Evolutionary conservation across 2,888 invertebrate genomes (phyloP).

Genomic region (Prostheceraeus crozeri): DNA sequence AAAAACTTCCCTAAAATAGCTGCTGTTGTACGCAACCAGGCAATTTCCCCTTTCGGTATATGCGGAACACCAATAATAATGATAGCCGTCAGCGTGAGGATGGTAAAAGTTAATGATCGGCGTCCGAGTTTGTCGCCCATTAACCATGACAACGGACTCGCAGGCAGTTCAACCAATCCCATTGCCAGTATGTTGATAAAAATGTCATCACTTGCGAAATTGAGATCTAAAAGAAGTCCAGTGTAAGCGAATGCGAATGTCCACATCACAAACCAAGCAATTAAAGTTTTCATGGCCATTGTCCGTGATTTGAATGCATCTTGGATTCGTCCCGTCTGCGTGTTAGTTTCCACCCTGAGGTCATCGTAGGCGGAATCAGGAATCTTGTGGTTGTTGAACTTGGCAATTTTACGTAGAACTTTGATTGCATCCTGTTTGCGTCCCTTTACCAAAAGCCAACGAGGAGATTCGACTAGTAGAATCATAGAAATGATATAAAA

Average conservation of each 20-base stretch:
- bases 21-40: slow-evolving; percentile 21
- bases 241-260: slow-evolving; percentile 23
- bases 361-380: no score
- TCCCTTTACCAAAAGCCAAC: slow-evolving; percentile 31
- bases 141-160: slow-evolving; percentile 21
- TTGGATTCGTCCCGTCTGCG: slow-evolving; percentile 17
- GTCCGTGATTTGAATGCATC: slow-evolving; percentile 21
- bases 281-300: slow-evolving; percentile 20
- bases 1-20: slow-evolving; percentile 32
- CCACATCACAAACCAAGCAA: slow-evolving; percentile 14
- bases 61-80: slow-evolving; percentile 21
- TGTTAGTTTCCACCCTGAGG: slow-evolving; percentile 24
- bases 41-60: slow-evolving; percentile 24
- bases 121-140: slow-evolving; percentile 25
- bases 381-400: slow-evolving; percentile 2
- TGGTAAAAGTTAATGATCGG: not conserved
- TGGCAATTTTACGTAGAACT: slow-evolving; percentile 10
- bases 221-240: slow-evolving; percentile 10
- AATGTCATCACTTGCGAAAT: slow-evolving; percentile 31
- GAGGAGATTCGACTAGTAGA: slow-evolving; percentile 32
- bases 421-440: slow-evolving; percentile 7
- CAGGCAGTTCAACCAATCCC: slow-evolving; percentile 29
- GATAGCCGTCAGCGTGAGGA: not conserved
- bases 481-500: slow-evolving; percentile 23
- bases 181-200: slow-evolving; percentile 24